Evolutionary conservation across 2,888 invertebrate species (phyloP).

Genomic region (Drosophila siamana): DNA sequence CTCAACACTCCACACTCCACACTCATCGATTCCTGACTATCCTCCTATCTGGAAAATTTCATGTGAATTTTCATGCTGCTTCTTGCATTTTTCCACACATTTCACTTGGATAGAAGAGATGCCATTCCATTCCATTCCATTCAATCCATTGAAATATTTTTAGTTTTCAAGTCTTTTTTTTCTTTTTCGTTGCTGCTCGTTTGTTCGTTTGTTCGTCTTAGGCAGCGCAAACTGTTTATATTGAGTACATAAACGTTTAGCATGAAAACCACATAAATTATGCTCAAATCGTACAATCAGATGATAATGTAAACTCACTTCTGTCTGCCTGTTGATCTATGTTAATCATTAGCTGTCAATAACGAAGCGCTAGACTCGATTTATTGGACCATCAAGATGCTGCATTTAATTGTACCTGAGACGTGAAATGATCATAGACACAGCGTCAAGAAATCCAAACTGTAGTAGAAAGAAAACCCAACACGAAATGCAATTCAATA

Average conservation of each 20-base stretch:
- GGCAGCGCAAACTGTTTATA: conserved; percentile 7
- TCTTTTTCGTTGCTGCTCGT: no score
- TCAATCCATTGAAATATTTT: conserved; percentile 32
- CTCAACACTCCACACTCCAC: no score
- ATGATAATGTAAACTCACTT: conserved; percentile 2
- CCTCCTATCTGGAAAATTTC: conserved; percentile 15
- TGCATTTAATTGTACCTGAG: background rate
- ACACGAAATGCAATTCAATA: no score
- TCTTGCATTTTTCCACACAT: conserved; percentile 30
- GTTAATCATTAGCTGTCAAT: background rate
- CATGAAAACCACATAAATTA: conserved; percentile 5
- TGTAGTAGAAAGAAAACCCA: no score
- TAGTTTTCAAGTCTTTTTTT: conserved; percentile 8
- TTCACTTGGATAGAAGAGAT: conserved; percentile 24
- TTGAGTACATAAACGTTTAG: conserved; percentile 5
- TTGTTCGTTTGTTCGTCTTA: no score
- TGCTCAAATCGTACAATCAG: background rate
- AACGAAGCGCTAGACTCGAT: background rate
- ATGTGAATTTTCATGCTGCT: conserved; percentile 40
- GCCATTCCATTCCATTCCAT: conserved; percentile 19
- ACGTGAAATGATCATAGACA: no score
- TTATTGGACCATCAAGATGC: background rate
- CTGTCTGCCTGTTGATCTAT: background rate
- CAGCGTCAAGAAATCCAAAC: no score
- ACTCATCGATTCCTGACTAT: conserved; percentile 17